These are phyloP conservation scores for Otus sunia DNA, from an alignment of 2,113 vertebrate genomes.

Conservation along the genomic window DNA sequence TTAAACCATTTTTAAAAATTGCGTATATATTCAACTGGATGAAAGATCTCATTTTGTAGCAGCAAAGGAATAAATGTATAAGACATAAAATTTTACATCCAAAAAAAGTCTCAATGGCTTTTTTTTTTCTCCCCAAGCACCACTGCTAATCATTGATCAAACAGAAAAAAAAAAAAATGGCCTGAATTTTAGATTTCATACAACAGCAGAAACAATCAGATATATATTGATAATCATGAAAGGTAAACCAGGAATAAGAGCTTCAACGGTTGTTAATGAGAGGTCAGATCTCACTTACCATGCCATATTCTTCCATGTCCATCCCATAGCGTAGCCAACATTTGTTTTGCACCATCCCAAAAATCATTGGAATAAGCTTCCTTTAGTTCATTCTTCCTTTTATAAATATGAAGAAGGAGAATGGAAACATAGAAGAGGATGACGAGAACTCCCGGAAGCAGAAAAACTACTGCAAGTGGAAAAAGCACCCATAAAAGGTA, in stretches of 20 bases:
- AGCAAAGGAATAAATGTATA: not conserved
- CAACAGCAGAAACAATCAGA: not conserved
- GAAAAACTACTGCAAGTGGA: constrained; percentile 83
- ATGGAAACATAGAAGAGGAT: constrained; percentile 84
- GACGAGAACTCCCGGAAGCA: constrained; percentile 87
- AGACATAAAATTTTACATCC: not conserved
- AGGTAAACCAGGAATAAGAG: not conserved
- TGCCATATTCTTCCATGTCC: constrained; percentile 96
- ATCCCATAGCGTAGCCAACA: constrained; percentile 90
- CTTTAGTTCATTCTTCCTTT: constrained; percentile 91
- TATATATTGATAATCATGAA: not conserved
- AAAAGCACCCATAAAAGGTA: constrained; percentile 94
- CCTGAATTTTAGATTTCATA: not conserved
- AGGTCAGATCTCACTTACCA: constrained; percentile 72
- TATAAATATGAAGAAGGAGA: constrained; percentile 92
- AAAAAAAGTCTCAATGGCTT: not conserved
- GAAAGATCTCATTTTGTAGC: not conserved
- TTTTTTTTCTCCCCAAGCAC: not conserved
- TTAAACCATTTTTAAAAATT: not conserved
- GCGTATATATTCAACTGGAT: not conserved
- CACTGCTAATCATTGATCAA: not conserved
- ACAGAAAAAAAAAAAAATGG: accelerated
- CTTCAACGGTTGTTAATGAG: not conserved
- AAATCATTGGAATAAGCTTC: constrained; percentile 91
- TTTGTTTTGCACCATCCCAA: constrained; percentile 89